Conservation (phyloP, 2,888 invertebrate species). For the Tetrapedia diversipes region DNA sequence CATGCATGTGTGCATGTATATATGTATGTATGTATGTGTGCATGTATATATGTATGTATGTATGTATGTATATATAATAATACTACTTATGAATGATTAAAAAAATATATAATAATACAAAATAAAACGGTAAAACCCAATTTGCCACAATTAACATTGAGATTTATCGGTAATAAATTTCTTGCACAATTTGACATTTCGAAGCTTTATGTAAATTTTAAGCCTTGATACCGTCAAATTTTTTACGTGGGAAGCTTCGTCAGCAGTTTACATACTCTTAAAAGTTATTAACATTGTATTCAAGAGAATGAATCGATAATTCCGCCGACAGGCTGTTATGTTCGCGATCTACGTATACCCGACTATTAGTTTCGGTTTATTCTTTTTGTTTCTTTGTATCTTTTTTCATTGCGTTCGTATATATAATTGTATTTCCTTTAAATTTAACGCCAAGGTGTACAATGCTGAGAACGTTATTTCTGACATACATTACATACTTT, state of each 20-base stretch:
- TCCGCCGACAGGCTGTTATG: constrained; percentile 75
- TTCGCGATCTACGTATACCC: constrained; percentile 77
- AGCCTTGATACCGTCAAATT: constrained; percentile 56
- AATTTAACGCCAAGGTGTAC: constrained; percentile 73
- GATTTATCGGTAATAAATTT: constrained; percentile 78
- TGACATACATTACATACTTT: background rate
- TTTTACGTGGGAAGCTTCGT: constrained; percentile 74
- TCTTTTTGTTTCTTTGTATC: constrained; percentile 18
- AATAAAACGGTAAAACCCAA: constrained; percentile 71
- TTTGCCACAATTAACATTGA: constrained; percentile 77
- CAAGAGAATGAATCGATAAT: constrained; percentile 79
- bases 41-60: background rate
- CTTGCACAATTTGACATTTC: constrained; percentile 59
- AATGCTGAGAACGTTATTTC: background rate
- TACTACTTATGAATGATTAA: constrained; percentile 63
- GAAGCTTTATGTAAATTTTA: constrained; percentile 36
- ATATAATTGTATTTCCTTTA: constrained; percentile 55
- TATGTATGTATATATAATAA: constrained; percentile 43
- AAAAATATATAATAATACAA: constrained; percentile 50
- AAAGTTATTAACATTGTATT: constrained; percentile 76
- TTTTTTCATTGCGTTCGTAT: constrained; percentile 16
- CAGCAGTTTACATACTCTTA: constrained; percentile 77
- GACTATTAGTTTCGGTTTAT: constrained; percentile 73
- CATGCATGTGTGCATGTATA: background rate
- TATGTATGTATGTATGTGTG: constrained; percentile 28